Evolutionary conservation across 2,113 vertebrate genomes (phyloP), one percentile per base, ranked within the genome.

Genomic region (Furnarius figulus): DNA sequence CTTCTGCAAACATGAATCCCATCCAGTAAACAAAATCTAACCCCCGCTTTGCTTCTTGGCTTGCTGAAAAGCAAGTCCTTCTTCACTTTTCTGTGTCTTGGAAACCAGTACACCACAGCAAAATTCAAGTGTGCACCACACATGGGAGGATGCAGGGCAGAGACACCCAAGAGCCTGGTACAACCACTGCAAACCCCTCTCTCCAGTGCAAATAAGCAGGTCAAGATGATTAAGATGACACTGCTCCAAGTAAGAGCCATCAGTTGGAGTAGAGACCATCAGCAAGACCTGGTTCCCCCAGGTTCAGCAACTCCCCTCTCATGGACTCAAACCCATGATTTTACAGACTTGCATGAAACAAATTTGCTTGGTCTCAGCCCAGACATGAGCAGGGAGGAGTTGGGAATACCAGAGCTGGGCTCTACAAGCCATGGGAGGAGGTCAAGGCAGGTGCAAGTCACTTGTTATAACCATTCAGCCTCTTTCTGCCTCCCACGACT

Each of bases 61-160:
- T 88, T 24, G 19, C 30, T 77, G 76, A 47, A 67, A 81, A 83
- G 46, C n/a, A 85, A 42, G 3, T 55, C 14, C 22, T 76, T 49
- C 68, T 55, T 71, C 33, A 2, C 8, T 40, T 78, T 23, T 35
- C 33, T 2, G 0, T 3, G 10, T 5, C 61, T 77, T 14, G 3
- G 28, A 53, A 85, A 27, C 3, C 0, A 0, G 4, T 12, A 62
- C 62, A 33, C 20, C 19, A 3, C 0, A 1, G 47, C 39, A 58
- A 33, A 62, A 73, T 17, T 46, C 27, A 30, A 49, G 66, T 9
- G 39, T 19, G 47, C 2, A 16, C 12, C 35, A 14, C 15, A 10
- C 12, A 1, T 0, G 0, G 50, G 37, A 53, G 14, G 62, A 58
- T 15, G 16, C 24, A 37, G 23, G 19, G 9, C 12, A 74, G 63